Conservation (phyloP, 2,888 invertebrate species). For the Eristalis tenax region DNA sequence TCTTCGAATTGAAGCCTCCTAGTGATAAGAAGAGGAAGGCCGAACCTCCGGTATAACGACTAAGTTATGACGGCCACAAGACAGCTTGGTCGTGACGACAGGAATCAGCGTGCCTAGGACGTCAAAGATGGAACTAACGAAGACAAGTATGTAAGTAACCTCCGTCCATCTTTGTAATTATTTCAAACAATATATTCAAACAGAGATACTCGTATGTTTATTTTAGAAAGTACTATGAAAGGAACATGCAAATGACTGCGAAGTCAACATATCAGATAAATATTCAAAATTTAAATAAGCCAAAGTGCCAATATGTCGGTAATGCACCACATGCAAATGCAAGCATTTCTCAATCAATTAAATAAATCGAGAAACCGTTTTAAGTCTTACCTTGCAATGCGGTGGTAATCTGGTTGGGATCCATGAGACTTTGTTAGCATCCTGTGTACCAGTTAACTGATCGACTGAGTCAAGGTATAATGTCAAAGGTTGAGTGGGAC, state of each 20-base stretch:
- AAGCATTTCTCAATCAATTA: neutral
- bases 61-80: too few relatives aligned
- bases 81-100: too few relatives aligned
- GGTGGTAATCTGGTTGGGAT: constrained; percentile 94
- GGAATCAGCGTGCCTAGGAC: too few relatives aligned
- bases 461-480: constrained; percentile 98
- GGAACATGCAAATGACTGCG: neutral
- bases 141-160: too few relatives aligned
- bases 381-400: constrained; percentile 90
- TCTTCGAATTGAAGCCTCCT: too few relatives aligned
- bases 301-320: neutral
- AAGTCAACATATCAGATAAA: neutral
- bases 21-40: too few relatives aligned
- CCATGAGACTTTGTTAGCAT: constrained; percentile 98
- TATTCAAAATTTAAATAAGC: neutral
- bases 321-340: neutral
- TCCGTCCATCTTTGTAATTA: too few relatives aligned
- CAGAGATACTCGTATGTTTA: neutral
- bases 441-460: constrained; percentile 96
- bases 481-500: constrained; percentile 91
- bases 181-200: too few relatives aligned
- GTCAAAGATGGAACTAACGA: too few relatives aligned
- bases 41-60: too few relatives aligned
- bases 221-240: neutral
- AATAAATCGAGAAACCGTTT: neutral